Evolutionary conservation across 2,113 vertebrate genomes (phyloP), one percentile per base, ranked within the genome.

Genomic region (Neolamprologus toae): DNA sequence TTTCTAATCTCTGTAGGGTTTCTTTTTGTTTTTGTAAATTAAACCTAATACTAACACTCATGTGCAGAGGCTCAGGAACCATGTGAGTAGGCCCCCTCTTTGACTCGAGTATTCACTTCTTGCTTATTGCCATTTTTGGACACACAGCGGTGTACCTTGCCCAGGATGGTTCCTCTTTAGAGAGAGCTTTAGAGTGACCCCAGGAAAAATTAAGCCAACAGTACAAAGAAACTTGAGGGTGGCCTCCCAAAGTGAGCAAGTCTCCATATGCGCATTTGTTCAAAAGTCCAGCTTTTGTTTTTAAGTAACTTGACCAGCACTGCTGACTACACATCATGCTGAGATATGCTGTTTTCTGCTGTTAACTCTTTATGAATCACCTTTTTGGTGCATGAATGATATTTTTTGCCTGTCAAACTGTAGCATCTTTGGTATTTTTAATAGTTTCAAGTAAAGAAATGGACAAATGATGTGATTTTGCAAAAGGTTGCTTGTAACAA

Each of bases 71-170:
- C n/a, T 40, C 35, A 6, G 37, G 12, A 71, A 71, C 35, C 37
- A 42, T 40, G 35, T 68, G 63, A 68, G n/a, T 14, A 21, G 35
- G 5, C 5, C 19, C 6, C 61, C 33, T 71, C 66, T 42, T 71
- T 71, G n/a, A 71, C 35, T 42, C 12, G 0, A 42, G 66, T 71
- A 76, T 45, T 73, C 8, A 26, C 68, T 45, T 45, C 21, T 45
- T 73, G 40, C 23, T 45, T 73, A 73, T 73, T 73, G 14, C 40
- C 40, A 45, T 47, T 73, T 73, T 73, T 73, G 37, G 68, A 45
- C 13, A 45, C 21, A 45, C 21, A 45, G 68, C 7, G 7, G 63
- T 21, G 11, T 23, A 23, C 12, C 7, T 40, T 40, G 35, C 68
- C 4, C 68, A 26, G 13, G 21, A 1, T 71, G 66, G 19, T 6